phyloP scores from a whole-genome alignment of 2,797 vertebrate species.

The Trachurus trachurus region DNA sequence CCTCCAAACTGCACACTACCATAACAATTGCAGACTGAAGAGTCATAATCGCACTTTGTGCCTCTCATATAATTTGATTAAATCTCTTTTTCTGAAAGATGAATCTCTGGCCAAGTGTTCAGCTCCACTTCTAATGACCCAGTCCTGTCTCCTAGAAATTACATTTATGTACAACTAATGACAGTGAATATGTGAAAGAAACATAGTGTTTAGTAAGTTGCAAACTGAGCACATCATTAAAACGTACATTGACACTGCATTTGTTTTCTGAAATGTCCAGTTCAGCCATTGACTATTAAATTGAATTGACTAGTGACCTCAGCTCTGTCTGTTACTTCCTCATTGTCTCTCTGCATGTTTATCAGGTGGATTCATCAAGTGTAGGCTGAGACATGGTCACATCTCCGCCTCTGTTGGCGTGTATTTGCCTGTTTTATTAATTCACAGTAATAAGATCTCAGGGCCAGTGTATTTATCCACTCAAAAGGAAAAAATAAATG shows the following conservation, averaged over 20 bases:
- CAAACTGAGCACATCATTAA: no score
- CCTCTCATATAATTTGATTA: background rate
- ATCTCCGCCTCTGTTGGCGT: no score
- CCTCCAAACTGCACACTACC: background rate
- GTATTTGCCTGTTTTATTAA: no score
- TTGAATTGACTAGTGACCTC: no score
- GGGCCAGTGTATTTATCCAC: background rate
- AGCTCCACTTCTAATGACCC: background rate
- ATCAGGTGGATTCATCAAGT: background rate
- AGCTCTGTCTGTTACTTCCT: background rate
- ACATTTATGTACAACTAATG: no score
- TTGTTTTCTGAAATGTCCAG: no score
- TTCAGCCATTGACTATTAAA: no score
- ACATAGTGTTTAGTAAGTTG: no score
- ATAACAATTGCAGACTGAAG: background rate
- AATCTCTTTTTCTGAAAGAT: background rate
- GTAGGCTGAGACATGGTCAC: no score
- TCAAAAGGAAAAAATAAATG: constrained; percentile 7
- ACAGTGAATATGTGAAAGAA: no score
- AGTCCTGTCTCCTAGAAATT: background rate
- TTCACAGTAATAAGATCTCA: no score
- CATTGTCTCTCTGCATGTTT: background rate
- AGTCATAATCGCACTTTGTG: background rate
- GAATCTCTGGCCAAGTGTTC: background rate
- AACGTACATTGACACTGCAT: no score